A percentile compares a stretch with the other conserved stretches of the same genome.
These are phyloP conservation scores for Typhlomys cinereus DNA, from an alignment of 2,113 vertebrate genomes.

Conservation along the genomic window DNA sequence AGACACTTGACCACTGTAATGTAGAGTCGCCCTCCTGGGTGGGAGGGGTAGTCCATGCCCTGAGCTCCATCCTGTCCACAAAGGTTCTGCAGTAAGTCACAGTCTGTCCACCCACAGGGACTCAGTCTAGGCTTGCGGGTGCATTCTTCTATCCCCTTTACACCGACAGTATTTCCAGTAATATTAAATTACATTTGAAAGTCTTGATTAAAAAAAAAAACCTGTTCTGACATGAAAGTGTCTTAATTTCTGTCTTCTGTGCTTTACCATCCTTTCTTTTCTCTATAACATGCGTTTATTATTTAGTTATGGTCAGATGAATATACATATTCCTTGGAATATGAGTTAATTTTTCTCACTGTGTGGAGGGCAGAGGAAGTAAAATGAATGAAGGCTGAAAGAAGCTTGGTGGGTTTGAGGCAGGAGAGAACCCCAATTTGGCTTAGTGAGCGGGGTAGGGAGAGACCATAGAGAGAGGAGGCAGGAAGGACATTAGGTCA, in stretches of 20 bases:
- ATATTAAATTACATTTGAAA: not conserved
- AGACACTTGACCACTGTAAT: not conserved
- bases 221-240: not conserved
- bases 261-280: not conserved
- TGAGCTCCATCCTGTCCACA: not conserved
- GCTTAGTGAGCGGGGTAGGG: not conserved
- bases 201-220: not conserved
- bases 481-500: not conserved
- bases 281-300: not conserved
- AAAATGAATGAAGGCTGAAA: not conserved
- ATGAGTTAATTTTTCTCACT: not conserved
- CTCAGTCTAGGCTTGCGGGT: not conserved
- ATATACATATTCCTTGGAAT: not conserved
- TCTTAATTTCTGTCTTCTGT: not conserved
- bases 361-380: not conserved
- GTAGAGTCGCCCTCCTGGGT: not conserved
- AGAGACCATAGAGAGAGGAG: no score
- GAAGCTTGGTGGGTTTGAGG: not conserved
- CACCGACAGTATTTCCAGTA: constrained; percentile 19
- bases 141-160: not conserved
- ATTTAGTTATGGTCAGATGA: not conserved
- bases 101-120: not conserved
- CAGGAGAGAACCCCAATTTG: not conserved
- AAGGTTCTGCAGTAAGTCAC: not conserved
- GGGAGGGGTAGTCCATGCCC: not conserved